These are phyloP conservation scores for Oryzias curvinotus DNA, from an alignment of 2,113 vertebrate species.

Conservation along the genomic window DNA sequence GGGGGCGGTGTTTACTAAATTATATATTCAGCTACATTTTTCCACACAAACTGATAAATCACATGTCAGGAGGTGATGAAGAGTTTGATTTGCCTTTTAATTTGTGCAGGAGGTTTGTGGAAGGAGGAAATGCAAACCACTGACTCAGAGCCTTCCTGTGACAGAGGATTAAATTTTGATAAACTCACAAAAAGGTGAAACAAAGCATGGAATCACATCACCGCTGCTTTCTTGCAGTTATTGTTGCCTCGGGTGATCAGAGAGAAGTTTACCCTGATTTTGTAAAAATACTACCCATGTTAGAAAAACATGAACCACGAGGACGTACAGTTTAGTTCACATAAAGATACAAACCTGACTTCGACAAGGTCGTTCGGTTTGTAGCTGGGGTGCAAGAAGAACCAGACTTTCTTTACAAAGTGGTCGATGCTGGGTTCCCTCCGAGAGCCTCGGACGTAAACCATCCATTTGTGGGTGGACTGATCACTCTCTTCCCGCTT, in stretches of 20 bases:
- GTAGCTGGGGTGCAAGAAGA: constrained; percentile 98
- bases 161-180: constrained; percentile 23
- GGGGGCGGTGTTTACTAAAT: constrained; percentile 32
- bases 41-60: constrained; percentile 7
- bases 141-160: constrained; percentile 10
- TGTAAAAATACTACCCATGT: no score
- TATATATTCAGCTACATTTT: neutral
- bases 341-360: constrained; percentile 84
- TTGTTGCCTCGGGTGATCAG: constrained; percentile 17
- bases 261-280: constrained; percentile 6
- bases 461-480: constrained; percentile 99
- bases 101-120: neutral
- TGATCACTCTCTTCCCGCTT: constrained; percentile 98
- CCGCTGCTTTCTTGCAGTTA: constrained; percentile 9
- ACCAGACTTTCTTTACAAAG: constrained; percentile 99
- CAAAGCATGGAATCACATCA: constrained; percentile 22
- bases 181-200: neutral
- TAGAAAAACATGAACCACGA: no score
- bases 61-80: neutral
- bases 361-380: constrained; percentile 98
- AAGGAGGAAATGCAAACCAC: constrained; percentile 23
- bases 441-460: constrained; percentile 93
- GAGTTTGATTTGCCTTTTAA: constrained; percentile 2
- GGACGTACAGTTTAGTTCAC: no score
- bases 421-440: constrained; percentile 96